Evolutionary conservation across 1,140 invertebrate genomes (phyloP).

Genomic region (Bombus sylvicola): DNA sequence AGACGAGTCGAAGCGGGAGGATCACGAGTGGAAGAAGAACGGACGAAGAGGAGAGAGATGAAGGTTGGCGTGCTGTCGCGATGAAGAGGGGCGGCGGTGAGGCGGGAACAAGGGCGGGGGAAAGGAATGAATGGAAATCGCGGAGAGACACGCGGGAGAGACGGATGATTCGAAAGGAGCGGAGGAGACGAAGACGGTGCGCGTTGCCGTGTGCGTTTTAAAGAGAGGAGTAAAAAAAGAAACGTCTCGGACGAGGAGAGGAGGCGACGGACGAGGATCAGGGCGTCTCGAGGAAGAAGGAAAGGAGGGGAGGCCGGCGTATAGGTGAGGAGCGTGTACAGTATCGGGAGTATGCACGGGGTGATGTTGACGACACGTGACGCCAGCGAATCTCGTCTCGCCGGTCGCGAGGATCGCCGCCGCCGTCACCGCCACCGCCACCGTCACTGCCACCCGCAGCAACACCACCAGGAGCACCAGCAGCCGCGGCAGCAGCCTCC

Average conservation of each 20-base stretch:
- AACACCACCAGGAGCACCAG: slow-evolving; percentile 46
- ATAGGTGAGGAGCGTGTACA: slow-evolving; percentile 64
- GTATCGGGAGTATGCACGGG: slow-evolving; percentile 70
- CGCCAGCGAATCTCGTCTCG: slow-evolving; percentile 74
- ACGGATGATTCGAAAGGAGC: slow-evolving; percentile 66
- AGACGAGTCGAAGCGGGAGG: slow-evolving; percentile 8
- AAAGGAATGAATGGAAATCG: slow-evolving; percentile 79
- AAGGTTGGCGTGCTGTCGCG: slow-evolving; percentile 10
- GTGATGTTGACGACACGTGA: slow-evolving; percentile 80
- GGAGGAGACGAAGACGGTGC: slow-evolving; percentile 60
- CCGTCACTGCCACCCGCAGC: slow-evolving; percentile 57
- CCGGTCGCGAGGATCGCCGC: slow-evolving; percentile 69
- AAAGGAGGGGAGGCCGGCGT: slow-evolving; percentile 34
- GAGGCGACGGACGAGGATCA: not conserved
- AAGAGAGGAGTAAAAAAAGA: slow-evolving; percentile 7
- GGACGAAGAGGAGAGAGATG: not conserved
- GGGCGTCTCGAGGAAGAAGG: slow-evolving; percentile 8
- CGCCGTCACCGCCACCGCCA: slow-evolving; percentile 66
- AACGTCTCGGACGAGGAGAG: not conserved
- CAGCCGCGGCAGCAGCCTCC: slow-evolving; percentile 40
- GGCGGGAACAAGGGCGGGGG: slow-evolving; percentile 46
- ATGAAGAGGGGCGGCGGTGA: slow-evolving; percentile 33
- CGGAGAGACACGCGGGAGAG: slow-evolving; percentile 71
- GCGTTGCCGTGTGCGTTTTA: slow-evolving; percentile 31
- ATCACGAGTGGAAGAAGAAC: slow-evolving; percentile 1